Conservation (phyloP, 2,888 invertebrate species). For the Lasioglossum vierecki region DNA sequence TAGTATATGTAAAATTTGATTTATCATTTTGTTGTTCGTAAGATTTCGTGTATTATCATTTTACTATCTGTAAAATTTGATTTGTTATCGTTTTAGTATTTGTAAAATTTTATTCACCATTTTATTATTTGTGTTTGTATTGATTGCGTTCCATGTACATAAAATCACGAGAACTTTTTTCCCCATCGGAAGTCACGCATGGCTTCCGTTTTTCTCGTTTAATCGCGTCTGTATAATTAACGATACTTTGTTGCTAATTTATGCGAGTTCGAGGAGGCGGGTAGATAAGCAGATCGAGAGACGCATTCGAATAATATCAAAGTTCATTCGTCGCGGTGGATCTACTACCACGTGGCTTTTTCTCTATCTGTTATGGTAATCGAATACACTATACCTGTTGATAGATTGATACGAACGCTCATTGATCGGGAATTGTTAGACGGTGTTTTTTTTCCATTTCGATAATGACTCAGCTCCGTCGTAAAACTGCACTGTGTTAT, state of each 20-base stretch:
- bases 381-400: background rate
- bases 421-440: background rate
- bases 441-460: background rate
- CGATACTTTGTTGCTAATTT: conserved; percentile 17
- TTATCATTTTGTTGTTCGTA: too few relatives aligned
- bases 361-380: background rate
- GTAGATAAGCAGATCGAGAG: conserved; percentile 4
- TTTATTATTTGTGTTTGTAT: too few relatives aligned
- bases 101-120: too few relatives aligned
- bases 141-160: too few relatives aligned
- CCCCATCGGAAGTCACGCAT: background rate
- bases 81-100: too few relatives aligned
- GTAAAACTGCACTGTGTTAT: background rate
- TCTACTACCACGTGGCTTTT: background rate
- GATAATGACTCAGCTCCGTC: background rate
- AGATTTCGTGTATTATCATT: too few relatives aligned
- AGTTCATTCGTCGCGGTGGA: conserved; percentile 7
- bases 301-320: conserved; percentile 22
- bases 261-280: background rate
- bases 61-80: too few relatives aligned
- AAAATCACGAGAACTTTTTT: background rate
- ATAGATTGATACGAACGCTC: background rate
- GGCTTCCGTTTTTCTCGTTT: background rate
- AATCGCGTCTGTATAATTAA: background rate
- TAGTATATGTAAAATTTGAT: too few relatives aligned